Percentiles rank a stretch among this genome's conserved stretches.
Evolutionary conservation across 35 echinoderm and acorn worm genomes (phyloP).

Genomic region (Heliocidaris erythrogramma): DNA sequence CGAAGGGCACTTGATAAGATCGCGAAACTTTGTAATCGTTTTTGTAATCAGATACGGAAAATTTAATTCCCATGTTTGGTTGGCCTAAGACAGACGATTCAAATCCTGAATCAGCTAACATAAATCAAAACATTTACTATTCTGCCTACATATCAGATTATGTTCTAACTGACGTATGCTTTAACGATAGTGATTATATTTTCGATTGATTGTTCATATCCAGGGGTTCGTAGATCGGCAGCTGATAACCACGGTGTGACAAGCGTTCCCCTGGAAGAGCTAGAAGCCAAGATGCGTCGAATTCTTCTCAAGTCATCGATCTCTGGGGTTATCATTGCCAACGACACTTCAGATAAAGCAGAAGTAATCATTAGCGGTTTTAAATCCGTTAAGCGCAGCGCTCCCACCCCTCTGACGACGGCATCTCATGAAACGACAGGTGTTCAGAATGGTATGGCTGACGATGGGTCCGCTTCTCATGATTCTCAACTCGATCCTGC

Average conservation of each 20-base stretch:
- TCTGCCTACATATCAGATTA: neutral
- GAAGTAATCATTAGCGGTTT: constrained; percentile 9
- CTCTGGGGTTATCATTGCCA: constrained; percentile 23
- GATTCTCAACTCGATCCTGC: neutral
- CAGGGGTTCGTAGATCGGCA: neutral
- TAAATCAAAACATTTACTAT: neutral
- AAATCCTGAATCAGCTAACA: neutral
- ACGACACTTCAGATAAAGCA: constrained; percentile 7
- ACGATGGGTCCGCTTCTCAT: neutral
- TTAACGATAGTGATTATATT: neutral
- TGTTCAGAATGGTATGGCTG: neutral
- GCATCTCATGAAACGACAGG: neutral
- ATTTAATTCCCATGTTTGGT: neutral
- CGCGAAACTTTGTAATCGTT: neutral
- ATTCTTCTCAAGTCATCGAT: constrained; percentile 25
- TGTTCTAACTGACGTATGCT: neutral
- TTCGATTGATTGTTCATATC: neutral
- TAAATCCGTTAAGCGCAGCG: constrained; percentile 5
- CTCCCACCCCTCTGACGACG: neutral
- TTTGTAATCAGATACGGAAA: neutral
- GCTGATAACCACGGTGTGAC: neutral
- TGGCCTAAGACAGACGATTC: too few species aligned
- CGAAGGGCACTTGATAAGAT: neutral
- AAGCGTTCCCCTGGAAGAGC: neutral
- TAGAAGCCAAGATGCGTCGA: constrained; percentile 37